A percentile compares a stretch with the other conserved stretches of the same genome.
phyloP scores from a whole-genome alignment of 1,140 invertebrate genomes.

The Wasmannia auropunctata region DNA sequence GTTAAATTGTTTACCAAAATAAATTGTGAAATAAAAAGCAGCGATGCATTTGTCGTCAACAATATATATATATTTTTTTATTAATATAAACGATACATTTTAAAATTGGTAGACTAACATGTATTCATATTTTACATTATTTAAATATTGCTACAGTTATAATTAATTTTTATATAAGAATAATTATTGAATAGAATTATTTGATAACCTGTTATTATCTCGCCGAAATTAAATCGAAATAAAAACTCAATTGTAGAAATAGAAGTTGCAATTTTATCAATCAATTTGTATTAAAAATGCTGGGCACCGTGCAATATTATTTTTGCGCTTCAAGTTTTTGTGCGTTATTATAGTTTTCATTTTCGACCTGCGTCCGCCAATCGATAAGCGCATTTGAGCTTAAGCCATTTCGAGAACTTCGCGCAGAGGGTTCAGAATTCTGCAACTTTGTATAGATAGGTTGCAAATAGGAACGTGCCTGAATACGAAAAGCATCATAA shows the following conservation, averaged over 20 bases:
- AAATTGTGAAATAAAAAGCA: background rate
- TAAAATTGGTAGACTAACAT: background rate
- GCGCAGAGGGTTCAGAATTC: conserved; percentile 1
- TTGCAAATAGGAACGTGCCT: conserved; percentile 20
- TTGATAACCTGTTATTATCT: background rate
- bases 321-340: background rate
- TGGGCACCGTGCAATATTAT: background rate
- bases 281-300: conserved; percentile 10
- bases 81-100: background rate
- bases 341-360: conserved; percentile 18
- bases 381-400: conserved; percentile 36
- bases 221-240: background rate
- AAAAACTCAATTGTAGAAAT: background rate
- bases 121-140: background rate
- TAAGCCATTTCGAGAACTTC: conserved; percentile 12
- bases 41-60: background rate
- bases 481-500: conserved; percentile 4
- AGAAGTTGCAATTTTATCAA: background rate
- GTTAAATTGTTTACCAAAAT: conserved; percentile 18
- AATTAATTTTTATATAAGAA: background rate
- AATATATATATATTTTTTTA: background rate
- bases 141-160: background rate
- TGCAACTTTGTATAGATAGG: background rate
- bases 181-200: background rate
- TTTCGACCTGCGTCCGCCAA: background rate